Conservation (phyloP, 2,888 invertebrate genomes). For the Allophyes oxyacanthae region DNA sequence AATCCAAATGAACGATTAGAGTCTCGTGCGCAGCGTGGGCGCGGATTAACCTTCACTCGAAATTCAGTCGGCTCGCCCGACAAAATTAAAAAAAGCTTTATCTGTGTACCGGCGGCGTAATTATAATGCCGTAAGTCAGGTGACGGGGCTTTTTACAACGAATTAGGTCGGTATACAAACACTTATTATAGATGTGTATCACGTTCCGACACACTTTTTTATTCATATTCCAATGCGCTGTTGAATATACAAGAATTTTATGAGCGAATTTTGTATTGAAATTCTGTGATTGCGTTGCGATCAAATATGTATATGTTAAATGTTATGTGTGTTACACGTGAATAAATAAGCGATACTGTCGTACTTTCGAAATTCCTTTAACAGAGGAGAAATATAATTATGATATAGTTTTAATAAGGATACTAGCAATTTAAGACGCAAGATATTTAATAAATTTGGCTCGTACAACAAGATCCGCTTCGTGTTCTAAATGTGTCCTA, state of each 20-base stretch:
- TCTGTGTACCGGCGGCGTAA: constrained; percentile 74
- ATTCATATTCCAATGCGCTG: constrained; percentile 50
- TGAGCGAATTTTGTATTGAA: constrained; percentile 32
- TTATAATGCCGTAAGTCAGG: constrained; percentile 80
- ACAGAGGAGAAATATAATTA: no score
- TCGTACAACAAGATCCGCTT: not conserved
- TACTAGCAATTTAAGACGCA: constrained; percentile 4
- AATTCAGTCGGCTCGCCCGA: constrained; percentile 57
- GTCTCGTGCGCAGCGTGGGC: constrained; percentile 76
- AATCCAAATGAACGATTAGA: constrained; percentile 85
- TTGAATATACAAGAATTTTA: constrained; percentile 14
- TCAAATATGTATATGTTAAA: constrained; percentile 20
- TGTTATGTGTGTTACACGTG: constrained; percentile 11
- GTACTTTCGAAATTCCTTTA: constrained; percentile 6
- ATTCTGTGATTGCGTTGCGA: constrained; percentile 24
- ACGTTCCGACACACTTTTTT: constrained; percentile 42
- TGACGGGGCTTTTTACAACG: constrained; percentile 70
- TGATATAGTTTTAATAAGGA: not conserved
- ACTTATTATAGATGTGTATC: constrained; percentile 65
- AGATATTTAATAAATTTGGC: constrained; percentile 2
- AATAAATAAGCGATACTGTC: constrained; percentile 7
- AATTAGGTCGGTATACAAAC: constrained; percentile 67
- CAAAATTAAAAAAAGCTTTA: constrained; percentile 72
- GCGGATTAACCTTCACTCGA: constrained; percentile 74
- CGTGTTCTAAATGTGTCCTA: constrained; percentile 1